Base-by-base conservation (phyloP, 2,888 invertebrate species). In the Psylliodes chrysocephalus region DNA sequence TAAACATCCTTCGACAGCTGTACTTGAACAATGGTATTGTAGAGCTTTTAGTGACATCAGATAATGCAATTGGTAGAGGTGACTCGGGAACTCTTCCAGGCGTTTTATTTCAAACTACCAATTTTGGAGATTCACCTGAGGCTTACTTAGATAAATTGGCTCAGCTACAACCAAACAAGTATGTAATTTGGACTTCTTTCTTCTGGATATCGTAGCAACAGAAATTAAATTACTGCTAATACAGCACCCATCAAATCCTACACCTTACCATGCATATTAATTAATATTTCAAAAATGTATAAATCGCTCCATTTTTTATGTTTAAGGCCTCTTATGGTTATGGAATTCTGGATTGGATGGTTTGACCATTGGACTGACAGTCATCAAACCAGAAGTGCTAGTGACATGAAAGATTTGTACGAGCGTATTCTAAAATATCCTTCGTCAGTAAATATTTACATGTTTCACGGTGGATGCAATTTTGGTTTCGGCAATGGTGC, bases 401-500 rank as follows among this genome's bases (percentile, higher is more conserved):
- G 60, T 15, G 60, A 70, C 12, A 77, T 75, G 61, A 61, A 56
- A 15, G 64, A 68, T n/a, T 66, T 71, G 28, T 72, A 76, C 10
- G 65, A 73, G 52, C 51, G 66, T 1, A 79, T 79, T 59, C 59
- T 80, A 17, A 66, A 66, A 35, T 77, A 73, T 66, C 79, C 79
- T 15, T 73, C 77, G 14, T 77, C 90, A 55, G 88, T 95, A 25
- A 96, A 94, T 76, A 88, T 95, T 72, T 96, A 95, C 78, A 93
- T 96, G 91, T 95, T 94, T 82, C 91, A 89, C 75, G 96, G 96
- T 19, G 96, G 96, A 54, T 92, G 92, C 1, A 95, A 93, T 77
- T 93, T 91, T 77, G 93, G 88, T 65, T 94, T 90, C 63, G 63
- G 75, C 18, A 78, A 77, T 63, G 79, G 79, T 7, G 76, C 69